Base-by-base conservation (phyloP, 2,888 invertebrate species). In the Drosophila borealis region DNA sequence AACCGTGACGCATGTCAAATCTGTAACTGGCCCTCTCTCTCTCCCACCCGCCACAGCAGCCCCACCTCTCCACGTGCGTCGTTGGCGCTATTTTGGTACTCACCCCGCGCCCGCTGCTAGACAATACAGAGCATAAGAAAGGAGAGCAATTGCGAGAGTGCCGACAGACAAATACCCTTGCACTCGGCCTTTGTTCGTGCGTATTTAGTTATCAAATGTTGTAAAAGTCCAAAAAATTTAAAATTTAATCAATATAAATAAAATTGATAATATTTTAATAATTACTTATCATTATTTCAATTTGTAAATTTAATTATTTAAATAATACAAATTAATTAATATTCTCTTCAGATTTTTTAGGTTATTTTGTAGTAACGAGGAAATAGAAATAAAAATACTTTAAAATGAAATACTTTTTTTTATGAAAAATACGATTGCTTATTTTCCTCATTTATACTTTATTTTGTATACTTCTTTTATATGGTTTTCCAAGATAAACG, bases 1-100 rank as follows among this genome's bases (percentile, higher is more conserved):
- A 74, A 63, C 63, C 57, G 62, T 78, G 77, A 79, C 77, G 77
- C 77, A 79, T 74, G 70, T 79, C 80, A 74, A 74, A 70, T 79
- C 70, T 79, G 70, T 70, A 75, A 77, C 75, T 62, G 50, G 19
- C 29, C 29, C 9, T 17, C 39, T 37, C 60, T 50, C 63, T 39
- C 51, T 34, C 60, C 75, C 46, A 59, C 49, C 29, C 36, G 11
- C 17, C n/a, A 6, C 37, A 49, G 49, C 37, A 49, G 49, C 17
- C n/a, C 37, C 36, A 49, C 55, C 57, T 45, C 49, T 37, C 61
- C 74, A 78, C 61, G 61, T 64, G 68, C 54, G 33, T 25, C 49
- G 49, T 57, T 78, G 46, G 64, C 51, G 78, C 75, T 78, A 76
- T 76, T 76, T 76, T 62, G 10, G 69, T 51, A 48, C 37, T 9